Percentiles rank a stretch among this genome's conserved stretches.
These are phyloP conservation scores for Drosophila santomea DNA, from an alignment of 1,140 invertebrate species.

Conservation along the genomic window DNA sequence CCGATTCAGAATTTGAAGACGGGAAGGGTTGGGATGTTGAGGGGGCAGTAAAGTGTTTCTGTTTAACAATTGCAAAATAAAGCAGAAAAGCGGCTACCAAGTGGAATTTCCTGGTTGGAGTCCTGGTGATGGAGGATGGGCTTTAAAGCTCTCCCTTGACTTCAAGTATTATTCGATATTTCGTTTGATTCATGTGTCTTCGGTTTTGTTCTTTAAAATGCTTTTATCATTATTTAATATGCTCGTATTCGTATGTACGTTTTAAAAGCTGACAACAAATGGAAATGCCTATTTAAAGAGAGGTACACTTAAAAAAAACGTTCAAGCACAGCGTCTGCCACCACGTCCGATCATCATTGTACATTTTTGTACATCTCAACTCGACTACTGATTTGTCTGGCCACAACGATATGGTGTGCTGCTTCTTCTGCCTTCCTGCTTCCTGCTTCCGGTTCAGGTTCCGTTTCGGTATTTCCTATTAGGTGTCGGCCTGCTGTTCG, in stretches of 20 bases:
- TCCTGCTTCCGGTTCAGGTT: constrained; percentile 3
- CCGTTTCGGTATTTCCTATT: constrained; percentile 12
- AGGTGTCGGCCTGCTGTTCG: constrained; percentile 35
- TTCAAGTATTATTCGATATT: constrained; percentile 39
- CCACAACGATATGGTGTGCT: constrained; percentile 25
- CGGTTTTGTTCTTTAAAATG: constrained; percentile 63
- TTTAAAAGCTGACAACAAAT: constrained; percentile 83
- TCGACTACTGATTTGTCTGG: constrained; percentile 68
- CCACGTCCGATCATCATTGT: constrained; percentile 38
- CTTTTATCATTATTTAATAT: constrained; percentile 59
- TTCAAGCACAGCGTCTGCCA: constrained; percentile 36
- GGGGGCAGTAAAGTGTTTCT: constrained; percentile 49
- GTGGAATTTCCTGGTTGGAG: constrained; percentile 1
- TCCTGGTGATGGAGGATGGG: constrained; percentile 23
- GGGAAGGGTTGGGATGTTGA: neutral
- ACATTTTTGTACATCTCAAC: constrained; percentile 44
- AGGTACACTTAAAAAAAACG: constrained; percentile 77
- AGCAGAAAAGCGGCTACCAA: constrained; percentile 48
- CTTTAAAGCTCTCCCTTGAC: constrained; percentile 29
- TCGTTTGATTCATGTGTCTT: constrained; percentile 20
- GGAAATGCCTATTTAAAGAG: constrained; percentile 73
- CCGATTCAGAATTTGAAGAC: constrained; percentile 22
- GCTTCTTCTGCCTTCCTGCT: constrained; percentile 31
- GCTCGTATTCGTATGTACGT: constrained; percentile 72
- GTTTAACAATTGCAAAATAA: constrained; percentile 80